Percentiles rank a stretch among this genome's conserved stretches.
Evolutionary conservation across 2,888 invertebrate species (phyloP).

Genomic region (Drosophila monieri): DNA sequence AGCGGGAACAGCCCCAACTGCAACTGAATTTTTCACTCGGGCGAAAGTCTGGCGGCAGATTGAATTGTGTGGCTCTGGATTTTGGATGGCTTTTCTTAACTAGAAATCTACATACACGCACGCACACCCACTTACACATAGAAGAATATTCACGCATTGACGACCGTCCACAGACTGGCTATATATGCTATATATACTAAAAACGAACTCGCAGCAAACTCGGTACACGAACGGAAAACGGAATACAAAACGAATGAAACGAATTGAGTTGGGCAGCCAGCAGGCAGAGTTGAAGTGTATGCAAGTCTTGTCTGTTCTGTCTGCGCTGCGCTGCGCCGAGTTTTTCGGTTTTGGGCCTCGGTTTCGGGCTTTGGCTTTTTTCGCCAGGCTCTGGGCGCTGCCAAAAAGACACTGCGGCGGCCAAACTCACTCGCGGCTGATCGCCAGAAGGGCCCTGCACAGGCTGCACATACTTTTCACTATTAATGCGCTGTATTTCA

Average conservation of each 20-base stretch:
- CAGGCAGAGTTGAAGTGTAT: slow-evolving; percentile 65
- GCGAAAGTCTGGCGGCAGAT: slow-evolving; percentile 56
- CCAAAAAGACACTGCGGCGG: slow-evolving; percentile 43
- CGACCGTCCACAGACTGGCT: slow-evolving; percentile 76
- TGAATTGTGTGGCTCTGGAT: slow-evolving; percentile 36
- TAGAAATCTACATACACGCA: slow-evolving; percentile 64
- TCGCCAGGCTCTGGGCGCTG: slow-evolving; percentile 56
- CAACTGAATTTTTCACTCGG: slow-evolving; percentile 49
- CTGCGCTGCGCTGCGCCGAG: slow-evolving; percentile 55
- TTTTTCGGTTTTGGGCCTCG: slow-evolving; percentile 7
- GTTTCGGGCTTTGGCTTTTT: slow-evolving; percentile 48
- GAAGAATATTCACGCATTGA: slow-evolving; percentile 79
- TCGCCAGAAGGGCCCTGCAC: slow-evolving; percentile 55
- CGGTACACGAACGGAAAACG: slow-evolving; percentile 66
- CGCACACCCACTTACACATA: slow-evolving; percentile 78
- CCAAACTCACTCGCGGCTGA: slow-evolving; percentile 51
- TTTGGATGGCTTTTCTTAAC: slow-evolving; percentile 53
- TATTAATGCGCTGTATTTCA: slow-evolving; percentile 72
- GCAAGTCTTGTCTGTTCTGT: slow-evolving; percentile 69
- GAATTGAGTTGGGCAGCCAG: slow-evolving; percentile 35
- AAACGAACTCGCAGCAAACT: slow-evolving; percentile 77
- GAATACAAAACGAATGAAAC: slow-evolving; percentile 31
- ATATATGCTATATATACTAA: slow-evolving; percentile 66
- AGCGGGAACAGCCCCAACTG: slow-evolving; percentile 30
- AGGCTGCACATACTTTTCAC: slow-evolving; percentile 67